phyloP scores from a whole-genome alignment of 2,888 invertebrate species.

The Dolichomitus sp. region DNA sequence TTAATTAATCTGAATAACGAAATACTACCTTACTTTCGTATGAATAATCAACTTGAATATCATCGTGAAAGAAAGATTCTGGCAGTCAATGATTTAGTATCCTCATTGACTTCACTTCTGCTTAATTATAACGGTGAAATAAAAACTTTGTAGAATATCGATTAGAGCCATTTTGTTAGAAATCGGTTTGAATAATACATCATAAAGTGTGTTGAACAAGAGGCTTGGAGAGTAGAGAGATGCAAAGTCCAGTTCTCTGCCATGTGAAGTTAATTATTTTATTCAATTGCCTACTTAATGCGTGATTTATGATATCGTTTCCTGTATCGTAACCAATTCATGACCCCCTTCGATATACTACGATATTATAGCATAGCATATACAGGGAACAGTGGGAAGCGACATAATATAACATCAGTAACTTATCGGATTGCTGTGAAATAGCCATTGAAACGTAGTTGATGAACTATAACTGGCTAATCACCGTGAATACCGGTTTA shows the following conservation, averaged over 20 bases:
- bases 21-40: no score
- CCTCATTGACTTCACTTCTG: neutral
- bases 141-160: neutral
- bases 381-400: neutral
- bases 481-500: slow-evolving; percentile 29
- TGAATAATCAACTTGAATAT: no score
- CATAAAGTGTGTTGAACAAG: neutral
- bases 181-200: neutral
- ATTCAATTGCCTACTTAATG: slow-evolving; percentile 40
- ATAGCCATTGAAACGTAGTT: slow-evolving; percentile 30
- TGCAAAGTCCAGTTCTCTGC: slow-evolving; percentile 11
- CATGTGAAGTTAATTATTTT: slow-evolving; percentile 39
- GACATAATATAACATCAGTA: slow-evolving; percentile 13
- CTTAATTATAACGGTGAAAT: neutral
- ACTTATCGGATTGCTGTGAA: slow-evolving; percentile 32
- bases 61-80: no score
- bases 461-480: slow-evolving; percentile 47
- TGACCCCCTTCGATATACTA: slow-evolving; percentile 2
- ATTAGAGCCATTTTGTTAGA: neutral
- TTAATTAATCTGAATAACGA: no score
- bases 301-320: slow-evolving; percentile 40
- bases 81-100: no score
- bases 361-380: neutral
- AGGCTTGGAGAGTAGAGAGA: slow-evolving; percentile 7
- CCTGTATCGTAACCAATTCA: slow-evolving; percentile 8